These are phyloP conservation scores for Sphenodon punctatus DNA, from an alignment of 2,797 vertebrate species.

Conservation along the genomic window DNA sequence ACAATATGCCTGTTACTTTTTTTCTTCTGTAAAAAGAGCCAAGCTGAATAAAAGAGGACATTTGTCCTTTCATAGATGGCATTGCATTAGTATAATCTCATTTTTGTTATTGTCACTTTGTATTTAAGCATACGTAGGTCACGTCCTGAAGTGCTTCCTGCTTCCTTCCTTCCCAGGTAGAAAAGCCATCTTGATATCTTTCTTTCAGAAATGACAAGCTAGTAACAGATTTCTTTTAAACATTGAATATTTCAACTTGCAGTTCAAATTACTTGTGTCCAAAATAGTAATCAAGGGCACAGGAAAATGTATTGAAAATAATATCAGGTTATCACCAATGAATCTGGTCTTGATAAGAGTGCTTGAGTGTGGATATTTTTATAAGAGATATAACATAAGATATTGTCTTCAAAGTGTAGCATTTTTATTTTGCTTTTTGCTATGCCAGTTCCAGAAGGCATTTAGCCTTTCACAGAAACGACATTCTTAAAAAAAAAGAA, in stretches of 20 bases:
- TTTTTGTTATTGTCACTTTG: not conserved
- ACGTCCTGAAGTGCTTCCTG: not conserved
- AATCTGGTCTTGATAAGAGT: not conserved
- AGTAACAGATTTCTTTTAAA: not conserved
- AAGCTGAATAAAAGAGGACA: slow-evolving; percentile 33
- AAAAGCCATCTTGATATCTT: not conserved
- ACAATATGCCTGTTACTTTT: not conserved
- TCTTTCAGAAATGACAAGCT: not conserved
- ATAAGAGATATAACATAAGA: not conserved
- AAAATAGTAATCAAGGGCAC: not conserved
- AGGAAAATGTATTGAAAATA: not conserved
- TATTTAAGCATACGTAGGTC: not conserved
- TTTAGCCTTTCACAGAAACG: not conserved
- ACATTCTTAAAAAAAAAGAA: not conserved
- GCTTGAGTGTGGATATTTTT: not conserved
- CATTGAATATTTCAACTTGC: not conserved
- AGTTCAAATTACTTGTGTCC: not conserved
- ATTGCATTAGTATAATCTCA: slow-evolving; percentile 27
- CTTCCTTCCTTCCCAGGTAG: not conserved
- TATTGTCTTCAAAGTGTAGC: not conserved
- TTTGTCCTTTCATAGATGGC: slow-evolving; percentile 36
- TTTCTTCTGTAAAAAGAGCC: not conserved
- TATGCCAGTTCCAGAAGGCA: not conserved
- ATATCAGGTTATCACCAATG: not conserved
- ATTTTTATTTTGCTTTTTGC: slow-evolving; percentile 17